phyloP scores from a whole-genome alignment of 2,113 vertebrate species.

The Trogon surrucura region DNA sequence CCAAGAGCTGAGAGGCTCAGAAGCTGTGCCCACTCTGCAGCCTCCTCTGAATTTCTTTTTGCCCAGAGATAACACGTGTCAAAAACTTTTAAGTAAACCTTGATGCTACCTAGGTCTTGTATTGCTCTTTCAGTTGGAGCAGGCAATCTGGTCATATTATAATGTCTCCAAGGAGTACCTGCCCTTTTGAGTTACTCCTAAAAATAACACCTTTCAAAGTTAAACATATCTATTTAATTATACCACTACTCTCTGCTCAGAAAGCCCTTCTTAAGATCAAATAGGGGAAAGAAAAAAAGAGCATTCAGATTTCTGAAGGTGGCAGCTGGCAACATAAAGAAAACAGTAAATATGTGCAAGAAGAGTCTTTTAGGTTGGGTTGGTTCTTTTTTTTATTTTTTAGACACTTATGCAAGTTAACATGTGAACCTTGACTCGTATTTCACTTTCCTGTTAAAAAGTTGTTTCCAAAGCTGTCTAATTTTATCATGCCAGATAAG shows the following conservation, averaged over 20 bases:
- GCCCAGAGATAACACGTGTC: not conserved
- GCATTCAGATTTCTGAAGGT: not conserved
- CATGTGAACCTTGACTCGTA: not conserved
- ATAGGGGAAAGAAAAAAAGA: not conserved
- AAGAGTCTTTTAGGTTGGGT: not conserved
- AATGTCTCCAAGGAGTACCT: slow-evolving; percentile 15
- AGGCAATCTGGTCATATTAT: not conserved
- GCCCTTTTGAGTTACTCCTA: slow-evolving; percentile 42
- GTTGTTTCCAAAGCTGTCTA: not conserved
- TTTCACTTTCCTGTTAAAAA: not conserved
- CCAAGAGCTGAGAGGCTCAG: not conserved
- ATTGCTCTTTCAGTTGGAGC: not conserved
- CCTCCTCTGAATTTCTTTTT: not conserved
- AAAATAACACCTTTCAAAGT: slow-evolving; percentile 49
- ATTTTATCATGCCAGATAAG: slow-evolving; percentile 2
- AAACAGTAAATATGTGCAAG: not conserved
- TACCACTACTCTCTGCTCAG: not conserved
- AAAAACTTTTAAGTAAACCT: not conserved
- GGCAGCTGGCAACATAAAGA: not conserved
- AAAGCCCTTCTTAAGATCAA: not conserved
- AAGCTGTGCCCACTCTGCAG: not conserved
- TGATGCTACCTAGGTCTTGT: not conserved
- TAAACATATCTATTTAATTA: not conserved
- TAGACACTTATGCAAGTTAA: not conserved
- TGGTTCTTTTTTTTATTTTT: not conserved